A percentile compares a stretch with the other conserved stretches of the same genome.
Conservation (phyloP, 2,113 vertebrate genomes). For the Panthera uncia region DNA sequence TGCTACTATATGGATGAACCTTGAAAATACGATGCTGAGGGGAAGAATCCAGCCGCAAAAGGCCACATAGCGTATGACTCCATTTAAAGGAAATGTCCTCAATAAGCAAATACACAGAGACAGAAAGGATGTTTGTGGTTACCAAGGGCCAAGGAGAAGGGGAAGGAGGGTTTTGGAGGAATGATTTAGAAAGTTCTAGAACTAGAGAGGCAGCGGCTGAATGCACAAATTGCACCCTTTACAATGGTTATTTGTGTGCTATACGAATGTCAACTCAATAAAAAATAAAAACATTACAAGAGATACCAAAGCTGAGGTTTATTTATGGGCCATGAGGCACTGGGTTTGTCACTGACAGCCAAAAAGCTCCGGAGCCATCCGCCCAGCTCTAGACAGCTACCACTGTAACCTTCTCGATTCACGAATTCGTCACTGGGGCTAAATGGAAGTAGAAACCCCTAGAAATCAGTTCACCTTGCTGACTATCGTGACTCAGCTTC, state of each 20-base stretch:
- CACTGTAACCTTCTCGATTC: fast-evolving
- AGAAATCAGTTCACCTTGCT: not conserved
- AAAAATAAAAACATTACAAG: not conserved
- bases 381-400: fast-evolving
- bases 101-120: not conserved
- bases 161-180: not conserved
- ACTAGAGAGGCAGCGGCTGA: not conserved
- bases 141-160: not conserved
- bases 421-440: not conserved
- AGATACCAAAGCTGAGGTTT: not conserved
- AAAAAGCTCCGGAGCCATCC: not conserved
- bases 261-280: not conserved
- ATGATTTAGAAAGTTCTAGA: not conserved
- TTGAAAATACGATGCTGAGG: fast-evolving
- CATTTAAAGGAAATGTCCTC: not conserved
- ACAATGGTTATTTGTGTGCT: not conserved
- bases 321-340: fast-evolving
- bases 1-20: not conserved
- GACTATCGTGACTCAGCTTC: not conserved
- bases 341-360: not conserved
- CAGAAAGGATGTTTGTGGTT: not conserved
- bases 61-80: not conserved
- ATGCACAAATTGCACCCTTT: not conserved
- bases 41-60: not conserved
- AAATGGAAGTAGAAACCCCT: too few species aligned